Conservation (phyloP, 2,797 vertebrate species). For the Emydoidea blandingii region DNA sequence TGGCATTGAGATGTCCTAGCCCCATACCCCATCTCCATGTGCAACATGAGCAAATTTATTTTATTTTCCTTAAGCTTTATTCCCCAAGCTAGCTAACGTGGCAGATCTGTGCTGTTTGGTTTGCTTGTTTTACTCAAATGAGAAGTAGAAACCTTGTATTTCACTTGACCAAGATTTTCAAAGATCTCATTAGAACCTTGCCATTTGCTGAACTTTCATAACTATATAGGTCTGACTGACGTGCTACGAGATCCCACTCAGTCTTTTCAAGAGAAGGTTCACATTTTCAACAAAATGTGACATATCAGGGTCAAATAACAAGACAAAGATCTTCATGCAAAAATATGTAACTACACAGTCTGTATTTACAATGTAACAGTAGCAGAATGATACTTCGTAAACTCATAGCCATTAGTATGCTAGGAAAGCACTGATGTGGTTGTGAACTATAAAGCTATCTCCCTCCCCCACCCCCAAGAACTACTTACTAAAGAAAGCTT, state of each 20-base stretch:
- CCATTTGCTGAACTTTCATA: neutral
- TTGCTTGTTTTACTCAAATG: neutral
- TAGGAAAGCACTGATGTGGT: neutral
- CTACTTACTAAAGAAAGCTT: neutral
- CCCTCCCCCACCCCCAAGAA: neutral
- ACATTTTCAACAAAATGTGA: neutral
- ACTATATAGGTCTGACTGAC: neutral
- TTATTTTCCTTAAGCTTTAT: neutral
- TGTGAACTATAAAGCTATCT: neutral
- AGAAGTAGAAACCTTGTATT: neutral
- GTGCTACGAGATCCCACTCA: neutral
- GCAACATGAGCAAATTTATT: neutral
- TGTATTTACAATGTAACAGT: neutral
- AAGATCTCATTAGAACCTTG: neutral
- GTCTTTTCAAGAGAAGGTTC: neutral
- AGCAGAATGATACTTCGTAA: neutral
- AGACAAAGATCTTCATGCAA: neutral
- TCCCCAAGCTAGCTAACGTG: neutral
- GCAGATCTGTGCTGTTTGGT: neutral
- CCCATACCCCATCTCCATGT: neutral
- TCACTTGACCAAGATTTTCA: neutral
- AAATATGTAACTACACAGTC: neutral
- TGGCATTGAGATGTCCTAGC: neutral
- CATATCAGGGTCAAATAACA: neutral
- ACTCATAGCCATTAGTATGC: neutral